phyloP scores from a whole-genome alignment of 2,888 invertebrate genomes.

The Plebejus anna region DNA sequence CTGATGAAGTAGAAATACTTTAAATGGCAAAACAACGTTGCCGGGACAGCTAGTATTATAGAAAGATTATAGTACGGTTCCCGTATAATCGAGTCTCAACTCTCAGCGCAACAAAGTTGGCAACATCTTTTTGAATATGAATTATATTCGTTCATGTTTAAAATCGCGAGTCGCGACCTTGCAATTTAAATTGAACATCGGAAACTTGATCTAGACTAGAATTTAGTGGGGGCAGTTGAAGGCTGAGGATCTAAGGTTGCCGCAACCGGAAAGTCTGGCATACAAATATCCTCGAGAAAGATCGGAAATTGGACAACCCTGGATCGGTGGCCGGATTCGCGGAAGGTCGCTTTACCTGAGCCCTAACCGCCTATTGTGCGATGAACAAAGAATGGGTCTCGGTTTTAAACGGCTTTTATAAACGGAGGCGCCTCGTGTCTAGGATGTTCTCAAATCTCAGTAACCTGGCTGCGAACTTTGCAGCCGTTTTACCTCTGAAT shows the following conservation, averaged over 20 bases:
- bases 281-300: neutral
- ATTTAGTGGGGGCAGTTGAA: neutral
- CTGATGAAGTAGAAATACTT: too few species aligned
- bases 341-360: constrained; percentile 23
- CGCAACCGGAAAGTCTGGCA: neutral
- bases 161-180: neutral
- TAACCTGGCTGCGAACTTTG: neutral
- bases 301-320: constrained; percentile 7
- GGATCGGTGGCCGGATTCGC: constrained; percentile 13
- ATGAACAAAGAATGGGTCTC: constrained; percentile 16
- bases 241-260: neutral
- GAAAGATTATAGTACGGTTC: too few species aligned
- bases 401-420: constrained; percentile 4
- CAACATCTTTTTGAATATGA: too few species aligned
- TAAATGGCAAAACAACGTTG: too few species aligned
- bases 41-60: too few species aligned
- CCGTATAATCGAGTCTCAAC: too few species aligned
- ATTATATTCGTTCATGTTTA: too few species aligned
- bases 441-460: constrained; percentile 17
- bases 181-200: neutral
- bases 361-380: constrained; percentile 19
- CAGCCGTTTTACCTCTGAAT: neutral
- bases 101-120: too few species aligned
- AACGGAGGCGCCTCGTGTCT: constrained; percentile 16
- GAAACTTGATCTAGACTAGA: constrained; percentile 1